Percentiles rank a stretch among this genome's conserved stretches.
phyloP scores from a whole-genome alignment of 2,888 invertebrate species.

The Melanostoma scalare region DNA sequence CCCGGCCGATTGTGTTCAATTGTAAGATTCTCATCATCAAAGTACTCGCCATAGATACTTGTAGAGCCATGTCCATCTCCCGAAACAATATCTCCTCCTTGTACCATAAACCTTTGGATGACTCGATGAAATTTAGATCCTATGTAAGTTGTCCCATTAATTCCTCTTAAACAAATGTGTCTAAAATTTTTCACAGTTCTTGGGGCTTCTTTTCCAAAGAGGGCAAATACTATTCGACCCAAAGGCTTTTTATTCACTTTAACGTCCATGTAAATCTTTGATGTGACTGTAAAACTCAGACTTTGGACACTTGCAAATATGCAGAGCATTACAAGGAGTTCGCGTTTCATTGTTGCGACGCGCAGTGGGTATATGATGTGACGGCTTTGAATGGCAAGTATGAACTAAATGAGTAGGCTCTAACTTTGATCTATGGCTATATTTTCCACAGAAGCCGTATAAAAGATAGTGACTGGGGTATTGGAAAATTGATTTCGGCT shows the following conservation, averaged over 20 bases:
- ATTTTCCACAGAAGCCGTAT: slow-evolving; percentile 59
- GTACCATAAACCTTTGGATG: slow-evolving; percentile 94
- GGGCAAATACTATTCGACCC: slow-evolving; percentile 91
- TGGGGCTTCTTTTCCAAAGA: slow-evolving; percentile 91
- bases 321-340: slow-evolving; percentile 32
- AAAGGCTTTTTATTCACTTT: slow-evolving; percentile 87
- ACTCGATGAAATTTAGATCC: slow-evolving; percentile 92
- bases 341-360: slow-evolving; percentile 44
- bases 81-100: slow-evolving; percentile 93
- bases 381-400: slow-evolving; percentile 24
- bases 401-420: slow-evolving; percentile 31
- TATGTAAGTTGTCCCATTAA: slow-evolving; percentile 89
- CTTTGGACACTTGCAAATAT: slow-evolving; percentile 66
- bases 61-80: slow-evolving; percentile 91
- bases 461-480: slow-evolving; percentile 21
- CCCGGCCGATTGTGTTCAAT: slow-evolving; percentile 92
- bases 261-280: slow-evolving; percentile 90
- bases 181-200: slow-evolving; percentile 94
- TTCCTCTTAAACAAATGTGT: slow-evolving; percentile 89
- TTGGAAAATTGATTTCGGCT: slow-evolving; percentile 66
- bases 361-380: slow-evolving; percentile 10
- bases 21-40: slow-evolving; percentile 93
- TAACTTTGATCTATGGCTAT: background rate
- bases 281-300: slow-evolving; percentile 79
- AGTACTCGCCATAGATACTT: slow-evolving; percentile 93